These are phyloP conservation scores for Meteorus cinctellus DNA, from an alignment of 2,888 invertebrate genomes.

Conservation along the genomic window DNA sequence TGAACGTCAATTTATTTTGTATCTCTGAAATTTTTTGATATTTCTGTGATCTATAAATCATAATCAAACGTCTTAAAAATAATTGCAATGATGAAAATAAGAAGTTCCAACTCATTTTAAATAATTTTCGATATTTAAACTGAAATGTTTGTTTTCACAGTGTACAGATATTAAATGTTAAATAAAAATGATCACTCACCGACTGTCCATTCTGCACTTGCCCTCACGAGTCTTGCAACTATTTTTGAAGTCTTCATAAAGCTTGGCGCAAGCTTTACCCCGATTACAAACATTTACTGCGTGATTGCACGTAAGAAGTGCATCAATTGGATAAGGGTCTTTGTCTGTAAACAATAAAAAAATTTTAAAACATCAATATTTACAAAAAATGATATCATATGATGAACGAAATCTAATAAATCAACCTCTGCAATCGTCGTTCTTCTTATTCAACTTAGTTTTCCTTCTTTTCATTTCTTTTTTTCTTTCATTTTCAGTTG, in stretches of 20 bases:
- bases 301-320: slow-evolving; percentile 92
- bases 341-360: slow-evolving; percentile 79
- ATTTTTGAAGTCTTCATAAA: slow-evolving; percentile 90
- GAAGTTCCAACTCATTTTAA: too few relatives aligned
- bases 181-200: slow-evolving; percentile 76
- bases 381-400: background rate
- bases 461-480: background rate
- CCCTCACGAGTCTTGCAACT: slow-evolving; percentile 91
- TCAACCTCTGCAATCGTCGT: background rate
- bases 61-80: too few relatives aligned
- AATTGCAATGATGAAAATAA: too few relatives aligned
- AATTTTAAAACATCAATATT: background rate
- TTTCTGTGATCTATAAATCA: too few relatives aligned
- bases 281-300: slow-evolving; percentile 89
- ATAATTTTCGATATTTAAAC: too few relatives aligned
- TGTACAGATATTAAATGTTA: background rate
- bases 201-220: slow-evolving; percentile 92
- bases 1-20: too few relatives aligned
- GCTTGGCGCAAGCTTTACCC: slow-evolving; percentile 85
- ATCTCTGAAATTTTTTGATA: too few relatives aligned
- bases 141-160: too few relatives aligned
- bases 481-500: background rate
- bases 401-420: background rate
- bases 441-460: background rate
- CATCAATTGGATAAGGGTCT: slow-evolving; percentile 92